phyloP scores from a whole-genome alignment of 2,888 invertebrate species.

The Drosophila falleni region DNA sequence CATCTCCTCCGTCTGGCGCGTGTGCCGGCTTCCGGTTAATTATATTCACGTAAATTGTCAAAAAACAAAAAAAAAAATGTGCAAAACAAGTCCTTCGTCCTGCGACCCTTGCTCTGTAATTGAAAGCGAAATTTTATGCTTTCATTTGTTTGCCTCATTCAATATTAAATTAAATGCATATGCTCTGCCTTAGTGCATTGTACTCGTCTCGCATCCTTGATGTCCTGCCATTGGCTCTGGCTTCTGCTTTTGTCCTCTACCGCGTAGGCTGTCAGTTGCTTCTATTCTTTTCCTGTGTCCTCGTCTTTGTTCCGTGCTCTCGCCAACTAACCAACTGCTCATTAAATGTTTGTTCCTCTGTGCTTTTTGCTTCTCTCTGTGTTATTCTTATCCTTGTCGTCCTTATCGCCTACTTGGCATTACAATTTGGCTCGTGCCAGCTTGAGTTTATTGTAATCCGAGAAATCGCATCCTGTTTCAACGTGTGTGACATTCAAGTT shows the following conservation, averaged over 20 bases:
- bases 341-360: conserved; percentile 71
- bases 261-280: conserved; percentile 65
- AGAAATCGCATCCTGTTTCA: conserved; percentile 21
- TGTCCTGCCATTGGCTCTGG: conserved; percentile 23
- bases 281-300: conserved; percentile 32
- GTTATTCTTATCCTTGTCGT: conserved; percentile 4
- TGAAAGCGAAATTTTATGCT: conserved; percentile 82
- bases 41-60: conserved; percentile 76
- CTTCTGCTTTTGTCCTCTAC: conserved; percentile 39
- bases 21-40: conserved; percentile 86
- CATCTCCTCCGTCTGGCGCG: conserved; percentile 80
- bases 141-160: conserved; percentile 54
- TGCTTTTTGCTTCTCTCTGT: conserved; percentile 48
- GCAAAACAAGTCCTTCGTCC: conserved; percentile 38
- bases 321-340: conserved; percentile 71
- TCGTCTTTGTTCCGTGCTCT: conserved; percentile 44
- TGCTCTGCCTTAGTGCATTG: conserved; percentile 56
- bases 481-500: conserved; percentile 14
- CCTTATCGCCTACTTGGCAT: conserved; percentile 34
- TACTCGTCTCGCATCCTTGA: conserved; percentile 21
- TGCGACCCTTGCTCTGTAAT: conserved; percentile 48
- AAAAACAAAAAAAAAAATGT: conserved; percentile 34
- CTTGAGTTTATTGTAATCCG: conserved; percentile 44
- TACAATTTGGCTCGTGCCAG: conserved; percentile 76
- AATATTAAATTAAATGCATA: conserved; percentile 73